Evolutionary conservation across 2,888 invertebrate genomes (phyloP).

Genomic region (Orchestes rusci): DNA sequence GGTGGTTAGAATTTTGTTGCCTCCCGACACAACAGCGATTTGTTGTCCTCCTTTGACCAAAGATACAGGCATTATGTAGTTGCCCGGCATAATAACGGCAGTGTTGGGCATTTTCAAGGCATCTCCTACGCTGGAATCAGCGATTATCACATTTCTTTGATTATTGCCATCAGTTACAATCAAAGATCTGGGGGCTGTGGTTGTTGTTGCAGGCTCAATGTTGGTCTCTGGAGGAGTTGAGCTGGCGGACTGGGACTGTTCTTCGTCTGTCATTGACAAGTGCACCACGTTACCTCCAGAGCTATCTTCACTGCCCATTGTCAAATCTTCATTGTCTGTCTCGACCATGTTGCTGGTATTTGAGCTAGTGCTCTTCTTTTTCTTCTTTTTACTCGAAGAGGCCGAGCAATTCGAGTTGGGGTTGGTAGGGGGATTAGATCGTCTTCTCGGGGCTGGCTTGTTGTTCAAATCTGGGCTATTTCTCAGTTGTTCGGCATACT

Average conservation of each 20-base stretch:
- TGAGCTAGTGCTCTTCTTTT: conserved; percentile 46
- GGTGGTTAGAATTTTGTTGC: conserved; percentile 52
- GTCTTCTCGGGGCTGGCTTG: conserved; percentile 69
- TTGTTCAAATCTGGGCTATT: conserved; percentile 74
- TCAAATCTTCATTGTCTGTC: conserved; percentile 56
- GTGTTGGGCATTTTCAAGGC: conserved; percentile 58
- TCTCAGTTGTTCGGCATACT: conserved; percentile 71
- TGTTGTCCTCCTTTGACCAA: conserved; percentile 66
- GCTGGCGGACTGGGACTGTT: conserved; percentile 42
- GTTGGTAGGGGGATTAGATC: conserved; percentile 67
- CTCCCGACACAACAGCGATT: conserved; percentile 65
- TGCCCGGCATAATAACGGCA: conserved; percentile 64
- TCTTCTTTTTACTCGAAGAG: conserved; percentile 57
- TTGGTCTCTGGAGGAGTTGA: conserved; percentile 44
- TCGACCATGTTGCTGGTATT: conserved; percentile 38
- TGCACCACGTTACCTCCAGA: conserved; percentile 59
- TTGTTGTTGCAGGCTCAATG: conserved; percentile 26
- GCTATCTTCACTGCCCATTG: conserved; percentile 71
- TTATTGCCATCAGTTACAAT: conserved; percentile 36
- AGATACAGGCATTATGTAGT: conserved; percentile 64
- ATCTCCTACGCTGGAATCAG: conserved; percentile 54
- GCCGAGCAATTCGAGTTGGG: conserved; percentile 47
- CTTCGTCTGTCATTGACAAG: conserved; percentile 50
- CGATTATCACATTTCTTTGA: conserved; percentile 53
- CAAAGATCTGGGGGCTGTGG: conserved; percentile 30